Conservation (phyloP, 2,797 vertebrate species). For the Sebastes taczanowskii region DNA sequence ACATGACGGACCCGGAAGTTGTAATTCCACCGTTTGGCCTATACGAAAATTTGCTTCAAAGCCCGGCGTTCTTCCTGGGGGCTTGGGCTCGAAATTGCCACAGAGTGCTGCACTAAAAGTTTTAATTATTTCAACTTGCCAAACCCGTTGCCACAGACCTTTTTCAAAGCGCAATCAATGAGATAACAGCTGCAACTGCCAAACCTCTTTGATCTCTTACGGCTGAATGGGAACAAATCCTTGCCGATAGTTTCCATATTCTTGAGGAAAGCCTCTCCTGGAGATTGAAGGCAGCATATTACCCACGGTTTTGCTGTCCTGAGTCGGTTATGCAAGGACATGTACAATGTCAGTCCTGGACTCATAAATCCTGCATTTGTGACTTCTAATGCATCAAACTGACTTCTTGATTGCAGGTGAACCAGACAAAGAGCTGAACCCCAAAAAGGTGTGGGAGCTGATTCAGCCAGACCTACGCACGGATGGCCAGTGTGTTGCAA, state of each 20-base stretch:
- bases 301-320: background rate
- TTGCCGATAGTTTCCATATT: constrained; percentile 8
- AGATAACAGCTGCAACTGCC: background rate
- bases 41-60: too few species aligned
- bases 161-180: too few species aligned
- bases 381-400: background rate
- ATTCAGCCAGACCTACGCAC: constrained; percentile 89
- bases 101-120: too few species aligned
- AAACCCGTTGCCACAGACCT: too few species aligned
- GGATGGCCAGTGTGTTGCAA: constrained; percentile 86
- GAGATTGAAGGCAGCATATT: background rate
- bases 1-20: too few species aligned
- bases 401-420: constrained; percentile 80
- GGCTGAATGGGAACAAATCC: constrained; percentile 15
- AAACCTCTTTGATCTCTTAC: constrained; percentile 6
- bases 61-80: too few species aligned
- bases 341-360: background rate
- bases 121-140: too few species aligned
- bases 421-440: constrained; percentile 92
- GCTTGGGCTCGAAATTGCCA: too few species aligned
- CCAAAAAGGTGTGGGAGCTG: constrained; percentile 93
- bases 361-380: background rate
- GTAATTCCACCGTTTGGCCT: too few species aligned
- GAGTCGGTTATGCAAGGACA: background rate
- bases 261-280: background rate